A percentile compares a stretch with the other conserved stretches of the same genome.
These are phyloP conservation scores for Eristalinus aeneus DNA, from an alignment of 2,888 invertebrate species.

Conservation along the genomic window DNA sequence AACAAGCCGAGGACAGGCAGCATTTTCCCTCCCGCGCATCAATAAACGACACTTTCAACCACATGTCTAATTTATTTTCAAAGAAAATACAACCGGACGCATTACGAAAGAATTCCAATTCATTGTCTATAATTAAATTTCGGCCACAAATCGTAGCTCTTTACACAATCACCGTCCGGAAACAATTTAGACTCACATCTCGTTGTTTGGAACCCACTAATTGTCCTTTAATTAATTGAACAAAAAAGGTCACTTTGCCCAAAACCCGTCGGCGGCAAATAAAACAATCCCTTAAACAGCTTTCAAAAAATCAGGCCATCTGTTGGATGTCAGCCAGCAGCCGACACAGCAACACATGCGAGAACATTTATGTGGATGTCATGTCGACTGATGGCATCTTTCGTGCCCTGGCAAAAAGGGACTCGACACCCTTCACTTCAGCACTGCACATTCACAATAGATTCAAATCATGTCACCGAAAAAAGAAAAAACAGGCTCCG, in stretches of 20 bases:
- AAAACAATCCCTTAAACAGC: neutral
- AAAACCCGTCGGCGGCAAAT: neutral
- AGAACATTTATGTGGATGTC: neutral
- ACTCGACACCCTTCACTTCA: neutral
- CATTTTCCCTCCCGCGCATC: neutral
- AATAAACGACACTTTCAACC: neutral
- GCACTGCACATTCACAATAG: neutral
- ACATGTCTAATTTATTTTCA: neutral
- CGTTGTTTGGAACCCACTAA: neutral
- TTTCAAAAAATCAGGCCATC: neutral
- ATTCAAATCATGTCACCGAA: neutral
- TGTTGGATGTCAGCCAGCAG: slow-evolving; percentile 10
- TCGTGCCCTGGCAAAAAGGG: neutral
- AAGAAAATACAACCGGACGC: neutral
- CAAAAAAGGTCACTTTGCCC: neutral
- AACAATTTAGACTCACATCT: neutral
- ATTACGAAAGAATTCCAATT: neutral
- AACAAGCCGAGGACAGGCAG: neutral
- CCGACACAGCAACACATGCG: neutral
- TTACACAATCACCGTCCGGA: neutral
- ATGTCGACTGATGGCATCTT: neutral
- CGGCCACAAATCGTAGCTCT: neutral
- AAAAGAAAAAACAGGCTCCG: slow-evolving; percentile 3
- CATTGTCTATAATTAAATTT: neutral
- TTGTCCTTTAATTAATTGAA: neutral